Percentiles rank a stretch among this genome's conserved stretches.
phyloP scores from a whole-genome alignment of 30 jellyfish, hydroid and myxozoan species.

The Rhopilema esculentum region DNA sequence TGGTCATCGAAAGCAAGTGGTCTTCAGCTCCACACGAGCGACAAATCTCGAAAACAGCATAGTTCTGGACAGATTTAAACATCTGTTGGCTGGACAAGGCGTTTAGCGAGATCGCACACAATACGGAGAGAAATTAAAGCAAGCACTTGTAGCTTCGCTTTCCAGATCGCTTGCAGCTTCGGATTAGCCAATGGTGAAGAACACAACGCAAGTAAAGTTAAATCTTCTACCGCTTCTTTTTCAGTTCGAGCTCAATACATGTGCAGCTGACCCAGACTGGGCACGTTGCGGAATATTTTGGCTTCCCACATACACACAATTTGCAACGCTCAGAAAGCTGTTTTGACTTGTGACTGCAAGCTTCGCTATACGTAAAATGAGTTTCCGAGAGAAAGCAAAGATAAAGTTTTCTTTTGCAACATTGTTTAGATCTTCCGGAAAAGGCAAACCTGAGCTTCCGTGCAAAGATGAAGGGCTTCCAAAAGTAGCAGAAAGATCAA shows the following conservation, averaged over 20 bases:
- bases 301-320: neutral
- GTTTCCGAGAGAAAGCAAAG: neutral
- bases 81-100: neutral
- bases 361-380: neutral
- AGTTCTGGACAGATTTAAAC: neutral
- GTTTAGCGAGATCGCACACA: neutral
- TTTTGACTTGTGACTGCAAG: neutral
- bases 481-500: neutral
- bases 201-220: neutral
- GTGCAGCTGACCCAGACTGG: neutral
- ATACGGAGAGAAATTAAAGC: no score
- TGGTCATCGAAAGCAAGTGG: no score
- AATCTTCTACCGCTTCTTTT: no score
- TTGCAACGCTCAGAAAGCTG: neutral
- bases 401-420: slow-evolving; percentile 2
- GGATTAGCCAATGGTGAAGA: neutral
- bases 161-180: neutral
- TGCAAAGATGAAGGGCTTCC: neutral
- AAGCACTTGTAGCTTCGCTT: neutral
- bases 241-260: no score
- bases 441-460: neutral
- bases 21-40: neutral
- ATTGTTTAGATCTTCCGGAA: neutral
- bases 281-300: neutral
- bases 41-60: neutral